Evolutionary conservation across 53 echinoderm and acorn worm genomes (phyloP).

Genomic region (Apostichopus leukothele): DNA sequence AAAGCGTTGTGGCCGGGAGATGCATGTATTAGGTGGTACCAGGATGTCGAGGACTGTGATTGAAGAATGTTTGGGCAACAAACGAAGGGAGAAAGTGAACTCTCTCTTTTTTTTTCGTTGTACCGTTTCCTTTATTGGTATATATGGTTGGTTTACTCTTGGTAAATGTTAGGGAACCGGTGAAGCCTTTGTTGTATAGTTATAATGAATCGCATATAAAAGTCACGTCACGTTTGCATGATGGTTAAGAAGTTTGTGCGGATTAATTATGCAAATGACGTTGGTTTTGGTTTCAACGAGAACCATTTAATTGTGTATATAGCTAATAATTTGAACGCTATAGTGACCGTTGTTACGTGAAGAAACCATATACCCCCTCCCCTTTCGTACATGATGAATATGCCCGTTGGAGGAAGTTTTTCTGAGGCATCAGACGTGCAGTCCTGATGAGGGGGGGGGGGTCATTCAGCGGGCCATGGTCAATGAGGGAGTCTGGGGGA

Average conservation of each 20-base stretch:
- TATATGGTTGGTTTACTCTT: conserved; percentile 16
- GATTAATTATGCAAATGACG: conserved; percentile 22
- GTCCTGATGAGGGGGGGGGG: no score
- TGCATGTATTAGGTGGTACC: neutral
- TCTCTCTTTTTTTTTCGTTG: neutral
- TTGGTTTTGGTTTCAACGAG: neutral
- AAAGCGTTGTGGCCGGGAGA: neutral
- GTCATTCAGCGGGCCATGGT: no score
- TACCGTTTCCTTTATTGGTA: no score
- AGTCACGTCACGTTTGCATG: neutral
- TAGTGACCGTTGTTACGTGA: no score
- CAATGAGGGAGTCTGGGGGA: no score
- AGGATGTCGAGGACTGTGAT: neutral
- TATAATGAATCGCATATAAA: no score
- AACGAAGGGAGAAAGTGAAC: neutral
- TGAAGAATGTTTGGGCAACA: conserved; percentile 35
- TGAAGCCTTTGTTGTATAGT: conserved; percentile 8
- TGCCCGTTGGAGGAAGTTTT: no score
- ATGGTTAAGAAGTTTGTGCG: neutral
- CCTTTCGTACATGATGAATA: no score
- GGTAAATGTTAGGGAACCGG: conserved; percentile 14
- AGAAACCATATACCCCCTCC: no score
- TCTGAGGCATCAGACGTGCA: no score
- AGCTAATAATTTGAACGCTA: no score
- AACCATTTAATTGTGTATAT: no score